Percentiles rank a stretch among this genome's conserved stretches.
Evolutionary conservation across 2,797 vertebrate species (phyloP).

Genomic region (Scomberomorus guttatus): DNA sequence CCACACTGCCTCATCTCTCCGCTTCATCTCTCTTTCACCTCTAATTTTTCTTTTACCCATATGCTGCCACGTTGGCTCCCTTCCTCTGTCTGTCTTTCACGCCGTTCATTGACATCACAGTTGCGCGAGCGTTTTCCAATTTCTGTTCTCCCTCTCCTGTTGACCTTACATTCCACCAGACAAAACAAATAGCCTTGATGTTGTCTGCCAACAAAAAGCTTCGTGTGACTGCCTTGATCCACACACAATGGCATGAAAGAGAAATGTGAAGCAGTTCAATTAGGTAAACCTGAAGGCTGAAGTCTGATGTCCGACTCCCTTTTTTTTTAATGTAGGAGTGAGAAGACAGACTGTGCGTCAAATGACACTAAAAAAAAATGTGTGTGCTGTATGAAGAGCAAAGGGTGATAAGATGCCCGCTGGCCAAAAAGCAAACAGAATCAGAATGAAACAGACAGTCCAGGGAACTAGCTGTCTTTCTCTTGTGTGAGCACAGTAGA

Average conservation of each 20-base stretch:
- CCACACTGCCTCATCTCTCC: slow-evolving; percentile 54
- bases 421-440: slow-evolving; percentile 60
- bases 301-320: slow-evolving; percentile 61
- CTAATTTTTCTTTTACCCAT: slow-evolving; percentile 64
- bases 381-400: slow-evolving; percentile 62
- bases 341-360: slow-evolving; percentile 47
- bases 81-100: slow-evolving; percentile 53
- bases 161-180: slow-evolving; percentile 84
- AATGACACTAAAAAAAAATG: slow-evolving; percentile 71
- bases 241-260: slow-evolving; percentile 79
- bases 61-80: slow-evolving; percentile 43
- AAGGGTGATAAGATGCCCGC: slow-evolving; percentile 60
- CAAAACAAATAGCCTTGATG: slow-evolving; percentile 85
- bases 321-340: slow-evolving; percentile 48
- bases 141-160: slow-evolving; percentile 73
- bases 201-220: slow-evolving; percentile 78
- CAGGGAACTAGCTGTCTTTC: slow-evolving; percentile 42
- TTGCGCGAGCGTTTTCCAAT: slow-evolving; percentile 79
- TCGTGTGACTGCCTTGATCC: slow-evolving; percentile 75
- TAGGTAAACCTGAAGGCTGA: slow-evolving; percentile 80
- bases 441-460: slow-evolving; percentile 56
- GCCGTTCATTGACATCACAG: slow-evolving; percentile 70
- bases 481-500: slow-evolving; percentile 23
- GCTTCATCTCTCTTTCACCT: slow-evolving; percentile 63
- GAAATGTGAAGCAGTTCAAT: slow-evolving; percentile 80